Evolutionary conservation across 2,797 vertebrate genomes (phyloP), one percentile per base, ranked within the genome.

Genomic region (Nasua narica): DNA sequence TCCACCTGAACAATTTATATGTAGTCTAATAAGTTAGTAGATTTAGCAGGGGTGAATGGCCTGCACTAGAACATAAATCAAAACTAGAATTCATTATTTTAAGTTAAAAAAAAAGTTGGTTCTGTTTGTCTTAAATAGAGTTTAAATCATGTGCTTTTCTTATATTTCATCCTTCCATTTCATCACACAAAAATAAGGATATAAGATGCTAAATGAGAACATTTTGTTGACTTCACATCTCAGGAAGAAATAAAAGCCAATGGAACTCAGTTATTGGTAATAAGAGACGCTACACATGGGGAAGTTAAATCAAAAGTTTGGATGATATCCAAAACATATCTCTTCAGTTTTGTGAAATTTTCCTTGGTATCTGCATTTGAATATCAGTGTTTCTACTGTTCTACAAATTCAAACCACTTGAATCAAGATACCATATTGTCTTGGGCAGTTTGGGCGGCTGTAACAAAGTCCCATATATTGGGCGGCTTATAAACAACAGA

Each of bases 191-290:
- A 12, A 72, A 48, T 12, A 25, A 83, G 19, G 23, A 3, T 82
- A 29, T 5, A 0, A 76, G 70, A 87, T 18, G 27, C 6, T 54
- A 54, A 93, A 83, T 48, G 48, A 90, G 40, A 87, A 74, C 4
- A 88, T 74, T 93, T 78, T 78, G 74, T 82, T 89, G 52, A 86
- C 21, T 91, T 15, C 11, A 86, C 10, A 54, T 72, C 32, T 92
- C n/a, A 70, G 29, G n/a, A 86, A 92, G 43, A 91, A 89, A 95
- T 62, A 58, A 93, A 97, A 95, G n/a, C 14, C 70, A 65, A 35
- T 60, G 23, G 40, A 69, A 79, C 21, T 72, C 79, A n/a, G 37
- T 60, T 88, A 91, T 79, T 40, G 89, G 37, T 58, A 76, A 29
- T 74, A 87, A 88, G 32, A 93, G 29, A 70, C 2, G 18, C 18